Percentiles rank a stretch among this genome's conserved stretches.
phyloP scores from a whole-genome alignment of 2,797 vertebrate species.

The Pyrrhura leucotis region DNA sequence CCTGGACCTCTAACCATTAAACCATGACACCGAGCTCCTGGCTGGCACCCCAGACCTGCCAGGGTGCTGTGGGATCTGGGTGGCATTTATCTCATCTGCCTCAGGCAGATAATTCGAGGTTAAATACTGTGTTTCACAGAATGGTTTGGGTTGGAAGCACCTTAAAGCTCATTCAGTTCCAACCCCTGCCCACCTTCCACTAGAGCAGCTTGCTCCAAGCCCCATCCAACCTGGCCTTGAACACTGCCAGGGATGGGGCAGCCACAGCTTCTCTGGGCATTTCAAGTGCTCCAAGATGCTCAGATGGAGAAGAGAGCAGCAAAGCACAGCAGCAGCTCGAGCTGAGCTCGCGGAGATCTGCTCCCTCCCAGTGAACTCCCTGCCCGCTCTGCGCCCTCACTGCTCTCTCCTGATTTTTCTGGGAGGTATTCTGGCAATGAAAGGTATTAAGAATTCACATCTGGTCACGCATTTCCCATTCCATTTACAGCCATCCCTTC shows the following conservation, averaged over 20 bases:
- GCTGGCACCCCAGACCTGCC: background rate
- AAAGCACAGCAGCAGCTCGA: background rate
- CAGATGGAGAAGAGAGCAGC: background rate
- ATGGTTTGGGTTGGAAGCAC: background rate
- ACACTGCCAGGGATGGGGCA: background rate
- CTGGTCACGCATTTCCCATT: background rate
- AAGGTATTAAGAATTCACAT: background rate
- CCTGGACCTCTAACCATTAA: rapidly evolving
- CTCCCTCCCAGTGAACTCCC: background rate
- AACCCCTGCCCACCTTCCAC: background rate
- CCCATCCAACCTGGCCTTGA: background rate
- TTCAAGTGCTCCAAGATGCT: background rate
- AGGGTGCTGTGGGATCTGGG: rapidly evolving
- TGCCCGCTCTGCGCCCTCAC: rapidly evolving
- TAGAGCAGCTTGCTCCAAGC: background rate
- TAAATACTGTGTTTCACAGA: background rate
- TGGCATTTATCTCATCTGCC: background rate
- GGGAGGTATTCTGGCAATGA: background rate
- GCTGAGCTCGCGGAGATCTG: background rate
- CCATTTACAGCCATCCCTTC: background rate
- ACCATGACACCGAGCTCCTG: rapidly evolving
- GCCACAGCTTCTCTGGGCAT: background rate
- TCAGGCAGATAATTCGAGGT: rapidly evolving
- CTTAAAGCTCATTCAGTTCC: background rate
- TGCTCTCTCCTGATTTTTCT: rapidly evolving